phyloP scores from a whole-genome alignment of 2,888 invertebrate species.

The Spicauda simplicius region DNA sequence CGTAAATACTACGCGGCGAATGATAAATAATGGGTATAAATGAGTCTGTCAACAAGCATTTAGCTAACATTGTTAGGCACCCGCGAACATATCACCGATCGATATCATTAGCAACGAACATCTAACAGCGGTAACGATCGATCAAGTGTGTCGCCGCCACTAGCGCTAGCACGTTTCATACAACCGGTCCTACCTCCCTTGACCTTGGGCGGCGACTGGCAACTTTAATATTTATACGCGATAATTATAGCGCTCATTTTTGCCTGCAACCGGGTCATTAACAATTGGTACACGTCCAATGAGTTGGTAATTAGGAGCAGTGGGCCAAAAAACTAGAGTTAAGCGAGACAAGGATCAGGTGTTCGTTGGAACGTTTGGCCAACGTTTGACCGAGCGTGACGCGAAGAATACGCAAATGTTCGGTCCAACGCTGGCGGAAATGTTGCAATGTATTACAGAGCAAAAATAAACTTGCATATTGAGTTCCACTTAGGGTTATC shows the following conservation, averaged over 20 bases:
- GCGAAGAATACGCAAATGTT: conserved; percentile 10
- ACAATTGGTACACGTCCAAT: conserved; percentile 79
- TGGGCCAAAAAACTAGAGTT: conserved; percentile 69
- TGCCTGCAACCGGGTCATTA: conserved; percentile 64
- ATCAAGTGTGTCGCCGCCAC: conserved; percentile 23
- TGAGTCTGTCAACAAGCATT: not conserved
- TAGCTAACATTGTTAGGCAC: not conserved
- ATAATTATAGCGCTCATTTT: conserved; percentile 61
- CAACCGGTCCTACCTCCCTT: conserved; percentile 72
- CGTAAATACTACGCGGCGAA: no score
- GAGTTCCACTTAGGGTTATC: not conserved
- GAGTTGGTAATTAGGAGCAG: conserved; percentile 71
- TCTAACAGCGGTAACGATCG: conserved; percentile 16
- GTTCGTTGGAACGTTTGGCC: conserved; percentile 21
- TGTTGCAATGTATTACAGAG: conserved; percentile 18
- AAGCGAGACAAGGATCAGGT: conserved; percentile 30
- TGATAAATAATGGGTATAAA: not conserved
- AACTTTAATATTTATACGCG: conserved; percentile 56
- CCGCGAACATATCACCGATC: not conserved
- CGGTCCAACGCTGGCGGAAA: conserved; percentile 20
- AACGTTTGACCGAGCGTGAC: conserved; percentile 18
- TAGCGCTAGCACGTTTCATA: conserved; percentile 45
- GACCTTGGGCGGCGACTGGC: conserved; percentile 61
- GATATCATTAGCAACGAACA: conserved; percentile 13
- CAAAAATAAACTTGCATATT: conserved; percentile 21